phyloP scores from a whole-genome alignment of 2,888 invertebrate species.

The Drosophila cognata region DNA sequence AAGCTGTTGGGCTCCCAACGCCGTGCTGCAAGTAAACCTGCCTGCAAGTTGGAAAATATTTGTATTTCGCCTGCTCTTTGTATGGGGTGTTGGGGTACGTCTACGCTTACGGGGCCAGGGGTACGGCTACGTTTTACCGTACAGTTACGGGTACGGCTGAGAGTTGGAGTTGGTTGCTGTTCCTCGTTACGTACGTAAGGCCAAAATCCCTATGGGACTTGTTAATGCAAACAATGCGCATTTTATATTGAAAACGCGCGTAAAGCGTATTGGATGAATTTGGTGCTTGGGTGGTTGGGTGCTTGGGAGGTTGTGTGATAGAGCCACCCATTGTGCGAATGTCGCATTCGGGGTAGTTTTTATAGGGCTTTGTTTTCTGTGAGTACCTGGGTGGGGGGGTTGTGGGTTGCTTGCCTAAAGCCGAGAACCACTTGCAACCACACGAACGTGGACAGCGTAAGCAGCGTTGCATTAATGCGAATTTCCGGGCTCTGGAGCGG shows the following conservation, averaged over 20 bases:
- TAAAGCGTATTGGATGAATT: background rate
- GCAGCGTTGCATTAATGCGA: slow-evolving; percentile 73
- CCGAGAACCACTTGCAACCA: slow-evolving; percentile 60
- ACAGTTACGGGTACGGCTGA: background rate
- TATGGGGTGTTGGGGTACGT: background rate
- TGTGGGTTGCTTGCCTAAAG: slow-evolving; percentile 32
- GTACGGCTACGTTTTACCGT: background rate
- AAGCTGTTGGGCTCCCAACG: slow-evolving; percentile 10
- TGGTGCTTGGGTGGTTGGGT: background rate
- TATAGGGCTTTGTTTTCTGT: slow-evolving; percentile 5
- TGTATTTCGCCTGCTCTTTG: slow-evolving; percentile 62
- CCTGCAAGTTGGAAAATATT: slow-evolving; percentile 59
- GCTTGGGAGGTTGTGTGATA: slow-evolving; percentile 7
- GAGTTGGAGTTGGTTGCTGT: background rate
- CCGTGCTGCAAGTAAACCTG: slow-evolving; percentile 41
- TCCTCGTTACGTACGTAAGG: slow-evolving; percentile 50
- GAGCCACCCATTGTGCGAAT: slow-evolving; percentile 6
- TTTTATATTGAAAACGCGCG: slow-evolving; percentile 69
- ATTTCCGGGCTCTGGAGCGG: slow-evolving; percentile 69
- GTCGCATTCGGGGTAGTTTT: slow-evolving; percentile 59
- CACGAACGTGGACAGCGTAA: slow-evolving; percentile 61
- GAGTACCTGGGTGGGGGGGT: background rate
- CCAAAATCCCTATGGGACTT: slow-evolving; percentile 74
- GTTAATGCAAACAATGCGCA: slow-evolving; percentile 82
- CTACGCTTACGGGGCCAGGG: background rate